Evolutionary conservation across 2,888 invertebrate species (phyloP).

Genomic region (Lithophane leautieri): DNA sequence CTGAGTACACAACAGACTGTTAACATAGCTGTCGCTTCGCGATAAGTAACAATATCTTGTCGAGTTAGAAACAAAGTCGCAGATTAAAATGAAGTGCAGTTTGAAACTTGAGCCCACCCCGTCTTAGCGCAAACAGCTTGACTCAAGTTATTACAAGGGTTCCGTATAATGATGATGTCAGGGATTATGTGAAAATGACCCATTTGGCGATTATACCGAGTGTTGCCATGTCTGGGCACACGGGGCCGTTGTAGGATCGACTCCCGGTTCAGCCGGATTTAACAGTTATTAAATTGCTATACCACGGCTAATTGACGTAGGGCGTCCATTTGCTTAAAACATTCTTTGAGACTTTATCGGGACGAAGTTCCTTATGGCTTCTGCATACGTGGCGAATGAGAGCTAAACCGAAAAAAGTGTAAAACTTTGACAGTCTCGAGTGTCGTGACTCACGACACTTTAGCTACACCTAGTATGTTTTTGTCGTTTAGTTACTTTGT

Average conservation of each 20-base stretch:
- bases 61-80: conserved; percentile 32
- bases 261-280: background rate
- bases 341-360: background rate
- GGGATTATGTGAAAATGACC: conserved; percentile 33
- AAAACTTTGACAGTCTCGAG: no score
- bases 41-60: conserved; percentile 37
- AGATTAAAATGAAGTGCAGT: conserved; percentile 39
- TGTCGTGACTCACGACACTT: no score
- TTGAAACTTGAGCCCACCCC: conserved; percentile 1
- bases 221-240: background rate
- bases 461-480: no score
- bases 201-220: background rate
- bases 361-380: background rate
- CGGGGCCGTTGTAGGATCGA: background rate
- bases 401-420: background rate
- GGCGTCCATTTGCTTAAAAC: background rate
- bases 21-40: conserved; percentile 15
- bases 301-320: background rate
- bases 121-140: conserved; percentile 9
- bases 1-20: conserved; percentile 4
- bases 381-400: background rate
- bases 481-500: background rate
- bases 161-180: conserved; percentile 3
- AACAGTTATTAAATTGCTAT: background rate
- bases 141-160: conserved; percentile 8